Percentiles rank a stretch among this genome's conserved stretches.
These are phyloP conservation scores for Pyrocoelia pectoralis DNA, from an alignment of 2,888 invertebrate species.

Conservation along the genomic window DNA sequence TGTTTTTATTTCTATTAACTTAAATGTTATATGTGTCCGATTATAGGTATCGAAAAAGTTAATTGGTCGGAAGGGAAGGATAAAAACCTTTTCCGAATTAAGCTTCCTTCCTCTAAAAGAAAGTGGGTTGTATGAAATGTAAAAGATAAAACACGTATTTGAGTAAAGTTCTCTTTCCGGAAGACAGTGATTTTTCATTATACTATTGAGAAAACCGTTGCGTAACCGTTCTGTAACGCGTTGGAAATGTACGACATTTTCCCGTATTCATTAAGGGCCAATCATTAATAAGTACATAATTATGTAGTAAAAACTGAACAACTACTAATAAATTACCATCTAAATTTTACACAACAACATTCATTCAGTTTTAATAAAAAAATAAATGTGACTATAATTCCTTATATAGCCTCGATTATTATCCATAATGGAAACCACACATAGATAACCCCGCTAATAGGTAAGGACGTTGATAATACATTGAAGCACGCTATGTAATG, in stretches of 20 bases:
- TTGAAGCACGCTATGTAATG: no score
- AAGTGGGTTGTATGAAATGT: constrained; percentile 18
- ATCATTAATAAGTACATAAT: no score
- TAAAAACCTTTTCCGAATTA: constrained; percentile 20
- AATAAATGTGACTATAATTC: no score
- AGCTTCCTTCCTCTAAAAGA: constrained; percentile 19
- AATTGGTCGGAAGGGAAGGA: constrained; percentile 19
- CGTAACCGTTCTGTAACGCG: background rate
- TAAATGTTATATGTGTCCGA: background rate
- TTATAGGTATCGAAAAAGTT: constrained; percentile 15
- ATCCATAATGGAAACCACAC: no score
- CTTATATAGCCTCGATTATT: no score
- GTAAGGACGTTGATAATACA: no score
- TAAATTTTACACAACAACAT: no score
- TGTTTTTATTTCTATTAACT: background rate
- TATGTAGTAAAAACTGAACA: no score
- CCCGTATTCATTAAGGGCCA: no score
- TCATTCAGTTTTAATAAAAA: no score
- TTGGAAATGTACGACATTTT: background rate
- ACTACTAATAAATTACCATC: no score
- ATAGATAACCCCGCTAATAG: no score
- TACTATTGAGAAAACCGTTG: background rate
- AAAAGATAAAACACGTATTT: constrained; percentile 20
- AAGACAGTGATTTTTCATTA: constrained; percentile 12
- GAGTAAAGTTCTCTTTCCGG: constrained; percentile 16